phyloP scores from a whole-genome alignment of 2,113 vertebrate genomes.

The Rhadina sibilatrix region DNA sequence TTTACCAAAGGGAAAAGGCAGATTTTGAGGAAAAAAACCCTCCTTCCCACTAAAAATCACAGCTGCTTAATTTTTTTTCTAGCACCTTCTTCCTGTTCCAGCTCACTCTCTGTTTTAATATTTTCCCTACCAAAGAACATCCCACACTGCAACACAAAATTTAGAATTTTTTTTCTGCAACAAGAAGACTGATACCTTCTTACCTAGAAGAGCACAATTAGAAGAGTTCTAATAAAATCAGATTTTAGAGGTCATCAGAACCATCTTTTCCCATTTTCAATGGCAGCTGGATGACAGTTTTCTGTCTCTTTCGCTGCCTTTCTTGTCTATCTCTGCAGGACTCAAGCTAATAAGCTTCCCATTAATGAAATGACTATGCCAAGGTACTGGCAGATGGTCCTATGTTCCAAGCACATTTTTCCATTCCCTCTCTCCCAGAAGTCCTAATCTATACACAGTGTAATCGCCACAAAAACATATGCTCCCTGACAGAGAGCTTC shows the following conservation, averaged over 20 bases:
- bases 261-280: neutral
- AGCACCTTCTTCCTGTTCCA: neutral
- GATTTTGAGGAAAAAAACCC: neutral
- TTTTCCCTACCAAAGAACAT: neutral
- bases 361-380: slow-evolving; percentile 45
- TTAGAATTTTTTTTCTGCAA: neutral
- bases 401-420: slow-evolving; percentile 16
- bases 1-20: neutral
- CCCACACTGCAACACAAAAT: neutral
- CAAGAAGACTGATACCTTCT: neutral
- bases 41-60: neutral
- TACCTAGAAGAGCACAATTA: neutral
- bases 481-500: slow-evolving; percentile 57
- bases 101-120: neutral
- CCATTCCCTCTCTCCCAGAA: slow-evolving; percentile 49
- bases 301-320: neutral
- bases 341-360: slow-evolving; percentile 29
- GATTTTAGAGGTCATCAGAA: neutral
- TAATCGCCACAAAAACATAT: slow-evolving; percentile 58
- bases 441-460: slow-evolving; percentile 54
- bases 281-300: neutral
- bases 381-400: slow-evolving; percentile 59
- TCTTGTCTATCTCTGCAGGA: slow-evolving; percentile 8
- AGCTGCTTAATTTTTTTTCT: neutral
- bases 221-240: neutral